Evolutionary conservation across 2,113 vertebrate species (phyloP).

Genomic region (Cyanoderma ruficeps): DNA sequence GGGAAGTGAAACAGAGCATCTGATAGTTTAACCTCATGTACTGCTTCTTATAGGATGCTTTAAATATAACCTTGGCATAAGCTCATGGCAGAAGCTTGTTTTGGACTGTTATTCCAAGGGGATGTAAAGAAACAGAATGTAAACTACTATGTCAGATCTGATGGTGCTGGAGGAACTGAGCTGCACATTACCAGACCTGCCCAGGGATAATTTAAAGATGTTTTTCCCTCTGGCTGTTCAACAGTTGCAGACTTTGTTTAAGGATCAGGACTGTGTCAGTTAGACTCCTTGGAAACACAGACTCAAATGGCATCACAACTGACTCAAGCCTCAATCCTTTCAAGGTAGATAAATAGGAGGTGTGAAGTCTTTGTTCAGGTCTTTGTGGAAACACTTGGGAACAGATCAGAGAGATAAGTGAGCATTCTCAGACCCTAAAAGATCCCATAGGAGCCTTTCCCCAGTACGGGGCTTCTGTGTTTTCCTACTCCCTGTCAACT

Average conservation of each 20-base stretch:
- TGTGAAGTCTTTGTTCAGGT: neutral
- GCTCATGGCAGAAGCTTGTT: neutral
- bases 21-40: constrained; percentile 7
- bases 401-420: neutral
- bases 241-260: neutral
- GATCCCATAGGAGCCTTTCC: neutral
- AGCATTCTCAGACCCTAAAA: neutral
- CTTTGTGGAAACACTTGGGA: neutral
- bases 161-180: neutral
- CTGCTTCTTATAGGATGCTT: neutral
- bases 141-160: neutral
- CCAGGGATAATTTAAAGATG: neutral
- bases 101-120: neutral
- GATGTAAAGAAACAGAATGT: neutral
- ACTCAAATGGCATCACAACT: neutral
- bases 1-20: neutral
- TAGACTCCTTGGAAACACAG: neutral
- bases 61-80: constrained; percentile 11
- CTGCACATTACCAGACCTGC: neutral
- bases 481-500: neutral
- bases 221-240: neutral
- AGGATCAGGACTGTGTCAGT: neutral
- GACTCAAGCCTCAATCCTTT: neutral
- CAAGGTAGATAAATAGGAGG: neutral
- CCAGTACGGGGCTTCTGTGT: neutral